Percentiles rank a stretch among this genome's conserved stretches.
Conservation (phyloP, 2,888 invertebrate species). For the Eremobia ochroleuca region DNA sequence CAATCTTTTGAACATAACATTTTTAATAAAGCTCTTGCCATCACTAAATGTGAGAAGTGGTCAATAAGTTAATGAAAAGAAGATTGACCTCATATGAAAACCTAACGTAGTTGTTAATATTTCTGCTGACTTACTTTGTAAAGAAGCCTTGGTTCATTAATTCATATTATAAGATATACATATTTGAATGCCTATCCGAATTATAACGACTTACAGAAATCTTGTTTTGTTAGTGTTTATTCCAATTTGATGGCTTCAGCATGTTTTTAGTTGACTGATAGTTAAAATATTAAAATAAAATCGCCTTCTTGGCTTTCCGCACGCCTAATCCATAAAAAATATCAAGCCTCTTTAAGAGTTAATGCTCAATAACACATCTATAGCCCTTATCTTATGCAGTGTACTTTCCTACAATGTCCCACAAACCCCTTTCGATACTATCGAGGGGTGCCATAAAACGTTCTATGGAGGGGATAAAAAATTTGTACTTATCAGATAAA, state of each 20-base stretch:
- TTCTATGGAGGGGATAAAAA: constrained; percentile 51
- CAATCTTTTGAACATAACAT: neutral
- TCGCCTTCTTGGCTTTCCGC: neutral
- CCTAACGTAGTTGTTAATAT: neutral
- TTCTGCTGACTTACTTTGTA: neutral
- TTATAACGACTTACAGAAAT: neutral
- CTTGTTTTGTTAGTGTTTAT: neutral
- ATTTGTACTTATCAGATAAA: constrained; percentile 54
- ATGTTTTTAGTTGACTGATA: neutral
- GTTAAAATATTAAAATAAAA: neutral
- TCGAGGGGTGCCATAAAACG: constrained; percentile 51
- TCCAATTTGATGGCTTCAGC: neutral
- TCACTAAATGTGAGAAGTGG: neutral
- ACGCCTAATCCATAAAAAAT: constrained; percentile 15
- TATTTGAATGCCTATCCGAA: neutral
- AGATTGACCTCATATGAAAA: neutral
- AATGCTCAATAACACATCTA: constrained; percentile 19
- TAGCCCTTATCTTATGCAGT: constrained; percentile 45
- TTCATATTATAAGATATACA: neutral
- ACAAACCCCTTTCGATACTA: constrained; percentile 48
- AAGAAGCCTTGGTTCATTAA: neutral
- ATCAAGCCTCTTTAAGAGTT: constrained; percentile 5
- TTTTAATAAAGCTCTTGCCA: neutral
- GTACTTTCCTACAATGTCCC: constrained; percentile 35
- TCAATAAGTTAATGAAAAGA: neutral